Conservation (phyloP, 2,113 vertebrate genomes). For the Cephalophus harveyi region DNA sequence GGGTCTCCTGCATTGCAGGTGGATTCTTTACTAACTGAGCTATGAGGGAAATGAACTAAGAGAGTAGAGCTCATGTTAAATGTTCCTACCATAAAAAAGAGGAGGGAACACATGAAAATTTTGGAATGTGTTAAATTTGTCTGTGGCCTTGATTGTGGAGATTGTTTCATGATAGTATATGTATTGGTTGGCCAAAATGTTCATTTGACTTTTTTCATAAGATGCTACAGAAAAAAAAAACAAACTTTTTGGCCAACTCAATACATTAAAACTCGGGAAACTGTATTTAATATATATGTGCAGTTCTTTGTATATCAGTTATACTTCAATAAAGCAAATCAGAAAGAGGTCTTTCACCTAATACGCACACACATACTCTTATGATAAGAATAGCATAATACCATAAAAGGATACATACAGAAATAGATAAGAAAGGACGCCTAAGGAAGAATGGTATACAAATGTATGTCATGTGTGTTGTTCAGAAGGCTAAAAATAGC, state of each 20-base stretch:
- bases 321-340: background rate
- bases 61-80: background rate
- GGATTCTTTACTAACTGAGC: background rate
- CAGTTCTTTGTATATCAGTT: background rate
- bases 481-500: background rate
- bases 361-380: background rate
- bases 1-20: background rate
- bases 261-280: background rate
- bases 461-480: background rate
- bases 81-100: background rate
- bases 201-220: background rate
- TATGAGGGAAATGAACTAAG: background rate
- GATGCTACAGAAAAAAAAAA: background rate
- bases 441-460: background rate
- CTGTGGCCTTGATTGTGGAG: background rate
- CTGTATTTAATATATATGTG: background rate
- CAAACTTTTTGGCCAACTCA: background rate
- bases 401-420: background rate
- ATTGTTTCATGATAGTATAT: background rate
- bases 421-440: background rate
- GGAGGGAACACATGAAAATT: background rate
- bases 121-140: background rate
- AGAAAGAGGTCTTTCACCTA: background rate
- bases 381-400: background rate
- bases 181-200: background rate